Evolutionary conservation across 2,888 invertebrate species (phyloP).

Genomic region (Thymelicus acteon): DNA sequence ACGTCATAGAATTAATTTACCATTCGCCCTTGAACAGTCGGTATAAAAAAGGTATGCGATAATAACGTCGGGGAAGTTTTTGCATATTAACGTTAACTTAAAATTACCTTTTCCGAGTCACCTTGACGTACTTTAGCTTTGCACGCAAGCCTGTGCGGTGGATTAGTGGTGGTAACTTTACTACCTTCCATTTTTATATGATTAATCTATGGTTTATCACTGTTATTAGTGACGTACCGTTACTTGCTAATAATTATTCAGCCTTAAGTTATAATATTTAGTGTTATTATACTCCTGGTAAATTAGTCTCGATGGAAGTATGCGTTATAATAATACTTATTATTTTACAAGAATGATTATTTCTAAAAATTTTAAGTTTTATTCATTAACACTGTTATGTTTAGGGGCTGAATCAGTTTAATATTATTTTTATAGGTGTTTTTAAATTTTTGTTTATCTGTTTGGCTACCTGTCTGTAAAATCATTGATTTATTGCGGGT

Average conservation of each 20-base stretch:
- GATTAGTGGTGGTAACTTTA: constrained; percentile 8
- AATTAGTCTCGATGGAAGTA: too few relatives aligned
- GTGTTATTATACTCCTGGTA: too few relatives aligned
- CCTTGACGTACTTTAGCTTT: constrained; percentile 40
- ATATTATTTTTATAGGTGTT: too few relatives aligned
- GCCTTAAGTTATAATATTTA: too few relatives aligned
- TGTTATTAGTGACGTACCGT: not conserved
- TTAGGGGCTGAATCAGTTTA: too few relatives aligned
- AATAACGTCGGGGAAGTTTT: constrained; percentile 30
- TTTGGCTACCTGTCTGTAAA: too few relatives aligned
- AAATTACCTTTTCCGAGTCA: constrained; percentile 37
- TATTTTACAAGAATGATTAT: too few relatives aligned
- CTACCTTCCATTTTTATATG: constrained; percentile 10
- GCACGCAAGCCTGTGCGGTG: constrained; percentile 37
- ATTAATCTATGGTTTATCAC: constrained; percentile 4
- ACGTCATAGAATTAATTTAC: constrained; percentile 19
- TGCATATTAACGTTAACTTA: constrained; percentile 34
- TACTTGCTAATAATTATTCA: too few relatives aligned
- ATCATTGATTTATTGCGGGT: too few relatives aligned
- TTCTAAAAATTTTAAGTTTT: not conserved
- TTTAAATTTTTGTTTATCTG: too few relatives aligned
- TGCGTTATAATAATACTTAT: too few relatives aligned
- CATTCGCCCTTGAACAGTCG: constrained; percentile 30
- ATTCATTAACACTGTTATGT: too few relatives aligned
- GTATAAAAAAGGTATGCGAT: constrained; percentile 29